Evolutionary conservation across 1,140 invertebrate species (phyloP).

Genomic region (Calycopis cecrops): DNA sequence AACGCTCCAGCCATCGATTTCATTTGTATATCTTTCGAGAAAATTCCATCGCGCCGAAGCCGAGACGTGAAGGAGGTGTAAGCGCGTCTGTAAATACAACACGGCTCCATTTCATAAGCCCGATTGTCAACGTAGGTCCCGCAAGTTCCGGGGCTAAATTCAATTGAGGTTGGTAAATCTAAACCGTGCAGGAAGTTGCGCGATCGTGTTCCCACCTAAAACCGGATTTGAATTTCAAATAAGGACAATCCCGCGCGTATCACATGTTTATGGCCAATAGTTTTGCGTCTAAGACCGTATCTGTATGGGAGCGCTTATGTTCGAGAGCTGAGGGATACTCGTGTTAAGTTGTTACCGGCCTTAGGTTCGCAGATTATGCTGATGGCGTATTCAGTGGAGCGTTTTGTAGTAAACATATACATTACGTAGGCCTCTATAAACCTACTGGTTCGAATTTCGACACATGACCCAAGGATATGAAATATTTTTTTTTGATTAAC

Average conservation of each 20-base stretch:
- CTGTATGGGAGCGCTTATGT: not conserved
- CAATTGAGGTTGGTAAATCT: constrained; percentile 54
- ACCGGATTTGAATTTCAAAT: constrained; percentile 67
- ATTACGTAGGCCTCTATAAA: no score
- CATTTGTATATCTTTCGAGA: not conserved
- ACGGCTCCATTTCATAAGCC: constrained; percentile 36
- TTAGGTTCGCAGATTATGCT: no score
- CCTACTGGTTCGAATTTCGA: no score
- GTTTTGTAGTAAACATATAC: no score
- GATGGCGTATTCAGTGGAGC: no score
- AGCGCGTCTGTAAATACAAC: constrained; percentile 5
- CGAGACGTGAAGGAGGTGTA: not conserved
- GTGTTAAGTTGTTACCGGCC: no score
- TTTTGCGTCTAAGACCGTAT: constrained; percentile 26
- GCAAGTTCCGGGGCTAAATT: constrained; percentile 47
- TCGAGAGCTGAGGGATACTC: not conserved
- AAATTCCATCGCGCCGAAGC: not conserved
- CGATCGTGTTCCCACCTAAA: constrained; percentile 57
- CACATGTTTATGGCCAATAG: constrained; percentile 51
- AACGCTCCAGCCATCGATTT: constrained; percentile 4
- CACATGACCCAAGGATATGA: no score
- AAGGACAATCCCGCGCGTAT: constrained; percentile 50
- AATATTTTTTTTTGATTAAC: no score
- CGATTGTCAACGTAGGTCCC: constrained; percentile 33
- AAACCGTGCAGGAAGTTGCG: constrained; percentile 56